Base-by-base conservation (phyloP, 2,113 vertebrate species). In the Crotophaga sulcirostris region DNA sequence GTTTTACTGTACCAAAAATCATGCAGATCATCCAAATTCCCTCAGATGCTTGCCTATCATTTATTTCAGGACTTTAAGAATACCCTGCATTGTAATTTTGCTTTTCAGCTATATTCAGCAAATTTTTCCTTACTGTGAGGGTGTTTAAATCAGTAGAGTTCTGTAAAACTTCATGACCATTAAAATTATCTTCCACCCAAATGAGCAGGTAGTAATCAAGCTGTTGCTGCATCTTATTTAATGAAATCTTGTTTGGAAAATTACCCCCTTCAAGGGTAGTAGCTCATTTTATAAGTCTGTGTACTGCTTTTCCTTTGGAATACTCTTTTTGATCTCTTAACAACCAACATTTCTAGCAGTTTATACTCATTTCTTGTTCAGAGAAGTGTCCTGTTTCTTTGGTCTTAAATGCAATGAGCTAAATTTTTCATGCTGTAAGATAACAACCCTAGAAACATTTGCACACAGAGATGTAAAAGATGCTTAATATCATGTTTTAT, bases 401-500 rank as follows among this genome's bases (percentile, higher is more conserved):
- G 70, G 45, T 92, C 54, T 89, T 83, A 94, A 86, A 87, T 20
- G 29, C 73, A 91, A 83, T 78, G 86, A 97, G 54, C 80, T 49
- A 91, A 74, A 59, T 67, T 94, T 77, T 79, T 68, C 13, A n/a
- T 4, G 16, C 40, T 92, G 24, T 54, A 84, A 93, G 21, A 79
- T 49, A 52, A 68, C 54, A 85, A 34, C 31, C 74, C 20, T 17
- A 81, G 66, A 86, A 83, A n/a, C 34, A 92, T 93, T 97, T 93
- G 21, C 68, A 78, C 51, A 83, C 10, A 94, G 47, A 1, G 5
- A 64, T 40, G 80, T 84, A 74, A 94, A 93, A 75, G 49, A 84
- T 4, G 3, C 44, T 96, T 96, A 96, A 96, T 96, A 87, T 93
- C 87, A 94, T 94, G 74, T 87, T 97, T 97, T 96, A 95, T 81